Conservation (phyloP, 2,113 vertebrate species). For the Conger conger region DNA sequence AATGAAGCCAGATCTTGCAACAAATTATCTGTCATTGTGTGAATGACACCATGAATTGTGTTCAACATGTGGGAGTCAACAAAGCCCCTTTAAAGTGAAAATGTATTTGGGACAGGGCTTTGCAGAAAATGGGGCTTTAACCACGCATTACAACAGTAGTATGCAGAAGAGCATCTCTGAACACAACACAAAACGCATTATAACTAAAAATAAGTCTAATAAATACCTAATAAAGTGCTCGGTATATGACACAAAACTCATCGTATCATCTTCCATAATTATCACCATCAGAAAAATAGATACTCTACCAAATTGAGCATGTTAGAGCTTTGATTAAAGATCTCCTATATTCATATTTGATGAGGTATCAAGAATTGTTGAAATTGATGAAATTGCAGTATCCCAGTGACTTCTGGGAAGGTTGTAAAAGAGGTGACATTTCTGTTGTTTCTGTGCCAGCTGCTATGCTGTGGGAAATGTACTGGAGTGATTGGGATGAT, state of each 20-base stretch:
- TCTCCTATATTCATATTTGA: conserved; percentile 23
- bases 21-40: neutral
- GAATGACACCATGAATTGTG: neutral
- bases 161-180: no score
- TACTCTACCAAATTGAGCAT: conserved; percentile 58
- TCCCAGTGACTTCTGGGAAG: conserved; percentile 32
- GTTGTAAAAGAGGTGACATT: neutral
- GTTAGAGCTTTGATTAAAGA: conserved; percentile 63
- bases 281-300: conserved; percentile 49
- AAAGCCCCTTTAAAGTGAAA: no score
- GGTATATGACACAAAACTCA: conserved; percentile 49
- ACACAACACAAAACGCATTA: no score
- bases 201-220: no score
- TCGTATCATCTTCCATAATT: conserved; percentile 45
- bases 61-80: no score
- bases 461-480: neutral
- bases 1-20: neutral
- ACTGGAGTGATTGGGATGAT: neutral
- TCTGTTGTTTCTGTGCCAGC: neutral
- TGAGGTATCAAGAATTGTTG: conserved; percentile 41
- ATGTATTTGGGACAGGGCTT: no score
- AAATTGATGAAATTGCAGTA: conserved; percentile 40
- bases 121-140: neutral
- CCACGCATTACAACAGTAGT: no score
- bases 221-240: no score